A percentile compares a stretch with the other conserved stretches of the same genome.
These are phyloP conservation scores for Poecilia wingei DNA, from an alignment of 2,797 vertebrate genomes.

Conservation along the genomic window DNA sequence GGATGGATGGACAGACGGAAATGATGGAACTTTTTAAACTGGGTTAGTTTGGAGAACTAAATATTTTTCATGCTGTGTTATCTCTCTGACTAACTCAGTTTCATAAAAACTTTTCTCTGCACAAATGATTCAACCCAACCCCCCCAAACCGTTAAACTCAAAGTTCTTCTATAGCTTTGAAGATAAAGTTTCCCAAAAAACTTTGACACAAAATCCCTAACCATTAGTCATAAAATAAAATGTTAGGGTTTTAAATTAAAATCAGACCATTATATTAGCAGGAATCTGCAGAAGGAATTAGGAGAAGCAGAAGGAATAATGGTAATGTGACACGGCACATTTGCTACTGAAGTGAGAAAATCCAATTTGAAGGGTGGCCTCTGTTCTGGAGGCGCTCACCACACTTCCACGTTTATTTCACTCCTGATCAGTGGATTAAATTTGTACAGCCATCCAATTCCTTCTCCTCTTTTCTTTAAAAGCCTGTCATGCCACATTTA, in stretches of 20 bases:
- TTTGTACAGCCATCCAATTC: constrained; percentile 81
- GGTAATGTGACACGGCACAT: constrained; percentile 64
- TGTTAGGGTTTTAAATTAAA: constrained; percentile 44
- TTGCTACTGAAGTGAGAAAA: constrained; percentile 73
- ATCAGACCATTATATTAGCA: constrained; percentile 59
- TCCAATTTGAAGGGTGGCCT: constrained; percentile 69
- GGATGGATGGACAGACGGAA: neutral
- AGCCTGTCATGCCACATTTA: constrained; percentile 73
- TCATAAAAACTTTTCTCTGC: neutral
- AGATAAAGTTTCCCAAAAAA: constrained; percentile 42
- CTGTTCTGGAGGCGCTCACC: constrained; percentile 64
- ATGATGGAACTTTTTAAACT: too few relatives aligned
- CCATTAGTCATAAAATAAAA: constrained; percentile 28
- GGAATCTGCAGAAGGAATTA: constrained; percentile 59
- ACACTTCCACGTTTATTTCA: constrained; percentile 73
- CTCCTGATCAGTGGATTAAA: constrained; percentile 83
- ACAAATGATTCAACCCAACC: neutral
- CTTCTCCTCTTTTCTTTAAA: constrained; percentile 68
- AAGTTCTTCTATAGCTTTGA: constrained; percentile 19
- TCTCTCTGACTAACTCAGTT: neutral
- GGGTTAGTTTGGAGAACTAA: neutral
- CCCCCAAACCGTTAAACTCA: neutral
- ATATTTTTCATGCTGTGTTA: neutral
- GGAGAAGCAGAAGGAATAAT: constrained; percentile 54
- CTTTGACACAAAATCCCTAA: constrained; percentile 26